phyloP scores from a whole-genome alignment of 2,797 vertebrate genomes.

The Prionace glauca region DNA sequence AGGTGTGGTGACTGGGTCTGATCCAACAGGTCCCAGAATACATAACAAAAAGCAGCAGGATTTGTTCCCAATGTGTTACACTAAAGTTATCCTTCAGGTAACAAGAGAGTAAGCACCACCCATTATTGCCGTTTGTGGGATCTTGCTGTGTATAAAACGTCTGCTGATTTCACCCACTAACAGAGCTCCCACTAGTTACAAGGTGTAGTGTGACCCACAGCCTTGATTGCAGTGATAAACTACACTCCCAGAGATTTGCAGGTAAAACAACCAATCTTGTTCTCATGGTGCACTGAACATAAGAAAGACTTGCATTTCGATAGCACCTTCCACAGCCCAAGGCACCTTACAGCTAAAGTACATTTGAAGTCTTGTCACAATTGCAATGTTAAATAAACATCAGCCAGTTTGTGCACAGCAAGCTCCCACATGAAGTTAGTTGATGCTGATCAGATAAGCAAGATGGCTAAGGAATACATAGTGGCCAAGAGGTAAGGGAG shows the following conservation, averaged over 20 bases:
- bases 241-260: background rate
- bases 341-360: background rate
- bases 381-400: background rate
- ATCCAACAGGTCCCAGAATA: background rate
- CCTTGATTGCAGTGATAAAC: background rate
- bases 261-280: background rate
- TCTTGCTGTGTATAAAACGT: background rate
- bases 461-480: background rate
- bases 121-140: background rate
- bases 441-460: background rate
- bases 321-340: background rate
- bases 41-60: background rate
- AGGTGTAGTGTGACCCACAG: background rate
- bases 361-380: background rate
- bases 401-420: background rate
- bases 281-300: background rate
- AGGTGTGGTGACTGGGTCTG: background rate
- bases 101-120: background rate
- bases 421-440: background rate
- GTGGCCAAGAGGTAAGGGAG: background rate
- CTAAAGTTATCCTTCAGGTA: background rate
- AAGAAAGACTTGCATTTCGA: background rate
- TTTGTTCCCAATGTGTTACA: background rate
- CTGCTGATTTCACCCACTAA: background rate
- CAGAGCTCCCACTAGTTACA: no score